Evolutionary conservation across 2,888 invertebrate species (phyloP).

Genomic region (Ametastegia equiseti): DNA sequence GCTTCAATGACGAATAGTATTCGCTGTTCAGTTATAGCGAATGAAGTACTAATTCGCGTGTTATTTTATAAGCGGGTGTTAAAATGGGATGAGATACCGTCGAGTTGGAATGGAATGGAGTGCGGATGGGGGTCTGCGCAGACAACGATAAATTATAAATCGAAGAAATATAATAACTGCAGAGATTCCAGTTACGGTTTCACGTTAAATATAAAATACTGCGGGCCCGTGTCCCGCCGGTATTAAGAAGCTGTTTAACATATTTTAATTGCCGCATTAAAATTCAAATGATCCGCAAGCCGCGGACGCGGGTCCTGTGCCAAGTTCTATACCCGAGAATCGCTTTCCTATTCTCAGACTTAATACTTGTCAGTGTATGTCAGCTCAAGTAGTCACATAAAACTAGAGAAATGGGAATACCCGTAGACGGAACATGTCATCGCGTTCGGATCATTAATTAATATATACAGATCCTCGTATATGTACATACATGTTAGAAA

Average conservation of each 20-base stretch:
- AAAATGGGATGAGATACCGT: slow-evolving; percentile 8
- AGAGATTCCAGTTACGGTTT: slow-evolving; percentile 68
- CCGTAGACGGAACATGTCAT: neutral
- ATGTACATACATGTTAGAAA: too few species aligned
- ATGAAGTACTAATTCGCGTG: slow-evolving; percentile 1
- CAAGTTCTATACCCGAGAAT: neutral
- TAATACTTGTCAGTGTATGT: neutral
- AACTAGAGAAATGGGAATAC: too few species aligned
- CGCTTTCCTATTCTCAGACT: slow-evolving; percentile 10
- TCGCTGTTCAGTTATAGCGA: neutral
- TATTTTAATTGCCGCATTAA: slow-evolving; percentile 71
- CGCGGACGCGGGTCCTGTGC: neutral
- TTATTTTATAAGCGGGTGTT: slow-evolving; percentile 20
- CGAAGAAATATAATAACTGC: slow-evolving; percentile 47
- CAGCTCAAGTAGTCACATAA: too few species aligned
- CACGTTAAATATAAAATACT: slow-evolving; percentile 71
- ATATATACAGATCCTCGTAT: neutral
- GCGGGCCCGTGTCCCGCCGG: slow-evolving; percentile 59
- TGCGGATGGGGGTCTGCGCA: slow-evolving; percentile 8
- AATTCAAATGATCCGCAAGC: slow-evolving; percentile 59
- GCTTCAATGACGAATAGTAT: neutral
- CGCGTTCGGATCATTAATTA: neutral
- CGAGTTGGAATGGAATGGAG: neutral
- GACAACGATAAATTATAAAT: slow-evolving; percentile 45
- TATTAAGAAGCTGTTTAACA: slow-evolving; percentile 71